phyloP scores from a whole-genome alignment of 2,797 vertebrate species.

The Lacerta viridis region DNA sequence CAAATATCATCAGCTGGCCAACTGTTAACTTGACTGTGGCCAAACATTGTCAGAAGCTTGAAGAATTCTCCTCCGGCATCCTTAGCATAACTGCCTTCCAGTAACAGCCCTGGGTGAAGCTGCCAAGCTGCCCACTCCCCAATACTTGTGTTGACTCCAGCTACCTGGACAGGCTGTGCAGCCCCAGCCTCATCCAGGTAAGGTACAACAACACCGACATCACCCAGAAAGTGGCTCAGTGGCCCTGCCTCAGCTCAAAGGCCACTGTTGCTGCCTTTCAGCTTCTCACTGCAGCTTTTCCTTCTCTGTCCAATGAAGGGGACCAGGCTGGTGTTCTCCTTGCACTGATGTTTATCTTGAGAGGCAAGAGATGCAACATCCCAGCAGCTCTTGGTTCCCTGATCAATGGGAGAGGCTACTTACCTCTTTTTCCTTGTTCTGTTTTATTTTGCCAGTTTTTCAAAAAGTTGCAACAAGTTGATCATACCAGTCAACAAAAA shows the following conservation, averaged over 20 bases:
- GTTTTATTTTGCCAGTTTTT: not conserved
- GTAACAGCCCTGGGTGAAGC: no score
- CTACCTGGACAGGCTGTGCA: no score
- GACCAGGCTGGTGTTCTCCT: no score
- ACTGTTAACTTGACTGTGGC: not conserved
- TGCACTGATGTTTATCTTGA: not conserved
- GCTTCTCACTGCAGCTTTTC: no score
- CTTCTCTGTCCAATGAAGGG: no score
- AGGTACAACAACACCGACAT: no score
- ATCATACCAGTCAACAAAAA: not conserved
- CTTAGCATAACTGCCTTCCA: not conserved
- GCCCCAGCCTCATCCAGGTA: no score
- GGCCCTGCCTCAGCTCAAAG: no score
- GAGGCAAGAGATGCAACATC: not conserved
- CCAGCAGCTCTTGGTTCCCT: not conserved
- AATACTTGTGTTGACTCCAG: no score
- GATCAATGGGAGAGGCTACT: not conserved
- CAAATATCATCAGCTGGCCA: not conserved
- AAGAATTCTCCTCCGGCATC: not conserved
- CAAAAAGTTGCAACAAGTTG: not conserved
- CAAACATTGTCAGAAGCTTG: not conserved
- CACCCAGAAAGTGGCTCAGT: no score
- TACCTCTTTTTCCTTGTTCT: not conserved
- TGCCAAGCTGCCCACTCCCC: no score
- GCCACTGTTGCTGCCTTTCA: no score